Evolutionary conservation across 1,140 invertebrate genomes (phyloP), one percentile per base, ranked within the genome.

Genomic region (Drosophila athabasca): DNA sequence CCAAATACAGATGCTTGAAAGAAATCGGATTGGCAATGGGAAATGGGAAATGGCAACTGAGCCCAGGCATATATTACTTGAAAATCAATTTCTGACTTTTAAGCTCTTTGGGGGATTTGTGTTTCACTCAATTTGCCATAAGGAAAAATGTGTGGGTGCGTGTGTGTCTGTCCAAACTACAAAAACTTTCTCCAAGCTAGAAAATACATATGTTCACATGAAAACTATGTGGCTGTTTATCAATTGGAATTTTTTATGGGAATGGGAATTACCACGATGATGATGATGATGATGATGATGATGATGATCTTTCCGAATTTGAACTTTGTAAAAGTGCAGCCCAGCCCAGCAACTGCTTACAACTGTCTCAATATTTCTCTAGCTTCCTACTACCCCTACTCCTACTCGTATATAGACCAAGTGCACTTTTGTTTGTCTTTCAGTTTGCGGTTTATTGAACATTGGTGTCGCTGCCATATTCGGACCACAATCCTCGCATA

Each of bases 391-490:
- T 39, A 39, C 9, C 11, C 9, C 31, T 11, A 11, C 31, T 8
- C 17, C 9, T 31, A 39, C 44, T 65, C 19, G 48, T 13, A 39
- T 39, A 5, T 5, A 39, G 35, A 39, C 11, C n/a, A 58, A 60
- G 48, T 58, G 52, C 65, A 41, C 7, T 41, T 45, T 59, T 62
- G 51, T 70, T 50, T 73, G 41, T 54, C 62, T 93, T 94, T 7
- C 93, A 99, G 98, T 98, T 68, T 99, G 98, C 91, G 95, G 97
- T 76, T 93, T 98, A 67, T 92, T 98, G 58, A 93, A 95, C 69
- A 95, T 94, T 78, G 97, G 97, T 8, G 96, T 99, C 24, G 97
- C 97, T 4, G 97, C 97, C 22, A 97, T 99, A 85, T 98, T 99
- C 90, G 98, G 98, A 1, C 97, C 97, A 2, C 97, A 98, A 91